These are phyloP conservation scores for Loriculus beryllinus DNA, from an alignment of 2,797 vertebrate genomes.

Conservation along the genomic window DNA sequence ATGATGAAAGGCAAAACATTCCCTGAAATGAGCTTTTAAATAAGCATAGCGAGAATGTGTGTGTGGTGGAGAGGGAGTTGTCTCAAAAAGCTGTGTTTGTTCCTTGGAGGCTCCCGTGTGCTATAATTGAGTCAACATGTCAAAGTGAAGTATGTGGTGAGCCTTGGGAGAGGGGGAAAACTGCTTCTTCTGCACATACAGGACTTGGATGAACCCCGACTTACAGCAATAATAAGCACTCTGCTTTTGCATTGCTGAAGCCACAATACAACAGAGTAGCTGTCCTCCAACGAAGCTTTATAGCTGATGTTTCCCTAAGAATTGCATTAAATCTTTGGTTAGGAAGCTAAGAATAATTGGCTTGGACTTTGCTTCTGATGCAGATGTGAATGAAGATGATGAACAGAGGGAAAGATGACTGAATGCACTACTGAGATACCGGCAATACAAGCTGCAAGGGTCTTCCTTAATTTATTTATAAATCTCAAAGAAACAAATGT, in stretches of 20 bases:
- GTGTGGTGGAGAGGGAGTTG: neutral
- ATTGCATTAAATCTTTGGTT: neutral
- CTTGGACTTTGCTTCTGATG: neutral
- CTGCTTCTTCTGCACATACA: neutral
- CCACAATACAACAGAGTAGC: neutral
- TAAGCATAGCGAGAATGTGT: neutral
- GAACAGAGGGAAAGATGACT: neutral
- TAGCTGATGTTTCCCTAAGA: neutral
- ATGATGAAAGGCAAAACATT: neutral
- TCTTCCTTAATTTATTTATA: neutral
- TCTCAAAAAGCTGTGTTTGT: neutral
- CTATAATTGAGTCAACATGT: constrained; percentile 47
- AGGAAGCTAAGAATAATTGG: neutral
- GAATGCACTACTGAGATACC: neutral
- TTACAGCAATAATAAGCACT: neutral
- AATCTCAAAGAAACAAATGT: neutral
- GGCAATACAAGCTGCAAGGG: neutral
- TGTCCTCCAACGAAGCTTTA: neutral
- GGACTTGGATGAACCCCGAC: neutral
- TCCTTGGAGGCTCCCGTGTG: neutral
- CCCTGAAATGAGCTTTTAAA: neutral
- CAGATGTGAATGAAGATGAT: neutral
- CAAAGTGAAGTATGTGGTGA: constrained; percentile 26
- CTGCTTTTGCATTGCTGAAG: neutral
- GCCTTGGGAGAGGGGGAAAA: neutral